Conservation (phyloP, 2,888 invertebrate species). For the Eupithecia inturbata region DNA sequence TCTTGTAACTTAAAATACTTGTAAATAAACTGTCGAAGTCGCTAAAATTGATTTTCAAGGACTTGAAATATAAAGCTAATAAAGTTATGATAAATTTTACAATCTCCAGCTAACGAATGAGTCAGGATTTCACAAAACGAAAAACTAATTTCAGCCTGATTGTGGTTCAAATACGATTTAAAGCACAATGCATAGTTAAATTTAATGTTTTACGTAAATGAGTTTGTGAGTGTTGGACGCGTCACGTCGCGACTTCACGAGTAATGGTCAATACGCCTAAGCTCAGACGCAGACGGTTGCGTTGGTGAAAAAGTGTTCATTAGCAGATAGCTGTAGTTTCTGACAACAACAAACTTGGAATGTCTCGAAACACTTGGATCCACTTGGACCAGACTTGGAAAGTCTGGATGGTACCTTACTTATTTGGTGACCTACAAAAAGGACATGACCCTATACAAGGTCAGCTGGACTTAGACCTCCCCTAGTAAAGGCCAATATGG, state of each 20-base stretch:
- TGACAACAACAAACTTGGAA: not conserved
- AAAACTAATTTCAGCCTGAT: constrained; percentile 1
- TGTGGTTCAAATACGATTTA: not conserved
- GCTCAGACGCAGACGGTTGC: not conserved
- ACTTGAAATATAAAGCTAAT: not conserved
- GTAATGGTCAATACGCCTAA: not conserved
- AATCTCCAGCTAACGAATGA: not conserved
- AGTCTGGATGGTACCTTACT: not conserved
- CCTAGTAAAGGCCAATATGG: not conserved
- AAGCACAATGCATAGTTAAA: too few relatives aligned
- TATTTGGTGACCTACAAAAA: not conserved
- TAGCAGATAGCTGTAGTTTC: not conserved
- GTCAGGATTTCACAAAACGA: not conserved
- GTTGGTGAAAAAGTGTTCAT: not conserved
- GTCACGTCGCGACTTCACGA: not conserved
- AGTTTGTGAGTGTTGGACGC: not conserved
- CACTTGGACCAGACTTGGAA: too few relatives aligned
- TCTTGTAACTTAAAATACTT: not conserved
- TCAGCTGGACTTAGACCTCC: not conserved
- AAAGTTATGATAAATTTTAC: not conserved
- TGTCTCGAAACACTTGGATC: not conserved
- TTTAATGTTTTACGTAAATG: too few relatives aligned
- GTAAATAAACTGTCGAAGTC: not conserved
- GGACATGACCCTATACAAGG: not conserved
- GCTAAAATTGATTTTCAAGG: constrained; percentile 4